Evolutionary conservation across 1,140 invertebrate genomes (phyloP), one percentile per base, ranked within the genome.

Genomic region (Cataglyphis hispanica): DNA sequence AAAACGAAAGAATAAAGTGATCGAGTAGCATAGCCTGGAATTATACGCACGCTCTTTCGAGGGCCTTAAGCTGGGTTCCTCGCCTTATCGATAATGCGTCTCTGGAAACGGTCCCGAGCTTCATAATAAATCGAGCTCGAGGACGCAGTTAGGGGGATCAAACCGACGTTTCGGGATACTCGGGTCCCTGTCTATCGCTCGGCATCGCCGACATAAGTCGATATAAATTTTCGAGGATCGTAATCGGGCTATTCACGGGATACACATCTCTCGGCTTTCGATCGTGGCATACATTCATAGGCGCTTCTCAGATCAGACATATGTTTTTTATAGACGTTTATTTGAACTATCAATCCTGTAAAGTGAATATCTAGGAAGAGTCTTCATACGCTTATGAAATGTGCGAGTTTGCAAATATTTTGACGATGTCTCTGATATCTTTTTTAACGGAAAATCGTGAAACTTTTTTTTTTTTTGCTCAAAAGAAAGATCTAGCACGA

Each of bases 81-180:
- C 31, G 78, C 46, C 67, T 89, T 90, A 90, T 90, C 88, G 88
- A 90, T 90, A 90, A 89, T 87, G 80, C 75, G 88, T 67, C 22
- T 43, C 56, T 61, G 19, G 66, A 80, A 89, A 87, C n/a, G 66
- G 64, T 56, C 60, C 53, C 53, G 78, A 76, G 72, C 80, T 89
- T 87, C 66, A 86, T 90, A 90, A 90, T 90, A 90, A 90, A 90
- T 90, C 88, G 80, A 84, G 85, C 85, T 90, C 53, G 80, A 83
- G 67, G 67, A 89, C 74, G 80, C 87, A 87, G 89, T 89, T 89
- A 90, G 50, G 75, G 80, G 76, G 80, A 90, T 90, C 88, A 90
- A 90, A 90, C 63, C 83, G 85, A 89, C 85, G 74, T 87, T 46
- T 63, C 56, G 64, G 46, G 69, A 66, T 89, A 86, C 74, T 61